Evolutionary conservation across 1,140 invertebrate genomes (phyloP), one percentile per base, ranked within the genome.

Genomic region (Orchestia grillus): DNA sequence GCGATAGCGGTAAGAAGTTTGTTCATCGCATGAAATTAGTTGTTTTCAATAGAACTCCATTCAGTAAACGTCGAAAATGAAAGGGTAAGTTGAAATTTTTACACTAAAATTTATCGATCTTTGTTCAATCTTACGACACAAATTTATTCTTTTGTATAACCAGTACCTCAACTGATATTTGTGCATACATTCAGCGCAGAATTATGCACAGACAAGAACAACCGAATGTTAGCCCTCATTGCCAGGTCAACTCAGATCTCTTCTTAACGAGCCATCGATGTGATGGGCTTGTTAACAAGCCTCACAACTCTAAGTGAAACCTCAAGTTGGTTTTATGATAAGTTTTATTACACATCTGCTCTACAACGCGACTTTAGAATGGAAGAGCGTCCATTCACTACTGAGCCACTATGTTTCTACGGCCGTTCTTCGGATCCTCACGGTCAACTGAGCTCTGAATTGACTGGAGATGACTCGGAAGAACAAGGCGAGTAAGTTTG

Each of bases 401-500:
- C 36, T 77, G 62, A 77, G 62, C 62, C 62, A 36, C 11, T 8
- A 77, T 77, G 36, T 23, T 36, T 77, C 62, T 8, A 53, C 47
- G 47, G 47, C 19, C 47, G 62, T 91, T 23, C 88, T 91, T 91
- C 42, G 4, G 41, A 43, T 19, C 88, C 28, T 91, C 88, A 91
- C 44, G 88, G 15, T 42, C 11, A 91, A 91, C 88, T 91, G 23
- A 41, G 11, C 88, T 8, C 88, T 44, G 88, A 3, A 91, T 91
- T 91, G 19, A 91, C 41, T 42, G 41, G 19, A 91, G 88, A 91
- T 23, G 88, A 91, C 88, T 91, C 88, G 88, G 88, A 91, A 91
- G 88, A 91, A 91, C 41, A 91, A 91, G 88, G 42, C 41, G 41
- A 91, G 88, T 91, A 91, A 91, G 88, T 42, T 91, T 91, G 88